Evolutionary conservation across 1,140 invertebrate species (phyloP).

Genomic region (Hyphantria cunea): DNA sequence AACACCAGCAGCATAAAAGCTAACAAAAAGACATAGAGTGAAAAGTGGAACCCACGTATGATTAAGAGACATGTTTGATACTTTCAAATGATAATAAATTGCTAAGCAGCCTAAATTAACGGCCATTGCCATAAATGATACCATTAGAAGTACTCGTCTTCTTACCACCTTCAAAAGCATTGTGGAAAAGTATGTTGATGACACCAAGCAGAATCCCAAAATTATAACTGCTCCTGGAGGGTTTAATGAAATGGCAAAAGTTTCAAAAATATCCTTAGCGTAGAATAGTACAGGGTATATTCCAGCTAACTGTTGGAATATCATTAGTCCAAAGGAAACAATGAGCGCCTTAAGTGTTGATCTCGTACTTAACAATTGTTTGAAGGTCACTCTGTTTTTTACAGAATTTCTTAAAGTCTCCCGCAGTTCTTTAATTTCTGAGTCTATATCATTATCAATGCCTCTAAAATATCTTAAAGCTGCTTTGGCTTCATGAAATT

Average conservation of each 20-base stretch:
- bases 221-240: conserved; percentile 83
- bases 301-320: conserved; percentile 91
- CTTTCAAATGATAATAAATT: conserved; percentile 84
- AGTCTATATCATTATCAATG: conserved; percentile 85
- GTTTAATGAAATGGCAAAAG: conserved; percentile 77
- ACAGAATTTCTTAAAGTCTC: conserved; percentile 67
- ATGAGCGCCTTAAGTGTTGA: conserved; percentile 80
- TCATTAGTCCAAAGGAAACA: conserved; percentile 86
- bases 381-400: conserved; percentile 69
- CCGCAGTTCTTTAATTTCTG: conserved; percentile 83
- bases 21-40: conserved; percentile 68
- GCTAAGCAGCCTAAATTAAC: conserved; percentile 83
- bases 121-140: conserved; percentile 84
- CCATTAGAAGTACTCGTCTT: conserved; percentile 86
- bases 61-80: conserved; percentile 45
- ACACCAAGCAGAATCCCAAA: conserved; percentile 87
- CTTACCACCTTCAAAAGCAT: conserved; percentile 88
- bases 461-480: conserved; percentile 87
- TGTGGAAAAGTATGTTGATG: conserved; percentile 86
- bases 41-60: conserved; percentile 72
- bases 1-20: conserved; percentile 71
- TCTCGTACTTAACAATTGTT: conserved; percentile 68
- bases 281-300: conserved; percentile 92
- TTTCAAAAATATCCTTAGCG: conserved; percentile 85
- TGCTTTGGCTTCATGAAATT: conserved; percentile 82